Conservation (phyloP, 2,888 invertebrate genomes). For the Chaetogeoica ovagalla region DNA sequence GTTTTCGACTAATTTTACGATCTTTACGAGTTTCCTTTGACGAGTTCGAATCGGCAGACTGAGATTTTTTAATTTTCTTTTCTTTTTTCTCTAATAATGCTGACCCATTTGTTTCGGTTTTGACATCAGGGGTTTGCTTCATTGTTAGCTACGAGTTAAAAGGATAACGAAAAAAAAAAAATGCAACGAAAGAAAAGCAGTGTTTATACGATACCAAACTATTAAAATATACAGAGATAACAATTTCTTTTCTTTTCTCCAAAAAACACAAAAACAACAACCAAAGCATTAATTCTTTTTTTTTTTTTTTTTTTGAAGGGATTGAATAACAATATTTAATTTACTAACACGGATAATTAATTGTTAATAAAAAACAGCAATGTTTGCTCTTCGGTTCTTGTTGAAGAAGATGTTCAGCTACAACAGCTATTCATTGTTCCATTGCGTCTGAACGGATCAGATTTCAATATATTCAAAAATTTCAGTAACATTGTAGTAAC, state of each 20-base stretch:
- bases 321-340: conserved; percentile 45
- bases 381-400: conserved; percentile 37
- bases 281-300: conserved; percentile 15
- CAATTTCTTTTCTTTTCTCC: conserved; percentile 29
- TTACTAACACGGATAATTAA: conserved; percentile 39
- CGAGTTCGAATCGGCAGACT: conserved; percentile 65
- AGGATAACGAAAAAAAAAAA: conserved; percentile 25
- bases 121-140: conserved; percentile 36
- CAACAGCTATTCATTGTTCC: conserved; percentile 47
- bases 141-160: conserved; percentile 34
- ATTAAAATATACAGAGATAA: conserved; percentile 16
- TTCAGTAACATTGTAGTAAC: conserved; percentile 46
- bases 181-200: conserved; percentile 36
- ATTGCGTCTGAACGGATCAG: conserved; percentile 38
- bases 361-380: conserved; percentile 41
- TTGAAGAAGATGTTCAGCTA: conserved; percentile 42
- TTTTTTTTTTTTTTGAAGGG: conserved; percentile 10
- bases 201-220: conserved; percentile 17
- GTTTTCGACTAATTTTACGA: conserved; percentile 77
- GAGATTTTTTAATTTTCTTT: conserved; percentile 59
- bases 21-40: conserved; percentile 80
- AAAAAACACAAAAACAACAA: conserved; percentile 40
- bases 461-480: conserved; percentile 46
- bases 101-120: conserved; percentile 60
- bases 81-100: conserved; percentile 65